These are phyloP conservation scores for Syritta pipiens DNA, from an alignment of 2,888 invertebrate genomes.

Conservation along the genomic window DNA sequence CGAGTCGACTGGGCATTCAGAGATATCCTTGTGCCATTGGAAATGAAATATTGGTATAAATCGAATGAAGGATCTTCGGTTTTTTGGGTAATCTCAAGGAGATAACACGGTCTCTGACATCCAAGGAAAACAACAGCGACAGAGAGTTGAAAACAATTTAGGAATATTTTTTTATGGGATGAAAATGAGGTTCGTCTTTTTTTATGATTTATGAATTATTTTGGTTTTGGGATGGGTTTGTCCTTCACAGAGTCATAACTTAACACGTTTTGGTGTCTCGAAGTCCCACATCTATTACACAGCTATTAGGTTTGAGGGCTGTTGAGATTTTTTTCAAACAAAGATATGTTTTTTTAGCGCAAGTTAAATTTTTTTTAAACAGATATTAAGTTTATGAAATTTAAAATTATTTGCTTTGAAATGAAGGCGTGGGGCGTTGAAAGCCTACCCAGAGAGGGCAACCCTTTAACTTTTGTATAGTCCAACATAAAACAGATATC, in stretches of 20 bases:
- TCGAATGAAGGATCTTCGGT: slow-evolving; percentile 48
- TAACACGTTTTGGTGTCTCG: slow-evolving; percentile 53
- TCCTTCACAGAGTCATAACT: slow-evolving; percentile 58
- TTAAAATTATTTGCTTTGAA: too few relatives aligned
- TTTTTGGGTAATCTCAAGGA: slow-evolving; percentile 45
- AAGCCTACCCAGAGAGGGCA: too few relatives aligned
- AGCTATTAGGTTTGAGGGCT: slow-evolving; percentile 66
- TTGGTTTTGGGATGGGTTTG: slow-evolving; percentile 74
- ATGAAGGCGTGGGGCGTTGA: too few relatives aligned
- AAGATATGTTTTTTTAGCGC: too few relatives aligned
- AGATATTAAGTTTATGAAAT: too few relatives aligned
- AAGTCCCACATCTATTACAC: slow-evolving; percentile 48
- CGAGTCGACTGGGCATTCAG: slow-evolving; percentile 16
- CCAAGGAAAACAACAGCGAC: slow-evolving; percentile 6
- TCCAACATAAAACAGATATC: too few relatives aligned
- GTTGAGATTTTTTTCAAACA: too few relatives aligned
- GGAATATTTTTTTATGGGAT: slow-evolving; percentile 12
- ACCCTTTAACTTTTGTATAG: too few relatives aligned
- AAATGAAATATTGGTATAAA: slow-evolving; percentile 61
- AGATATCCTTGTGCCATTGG: slow-evolving; percentile 34
- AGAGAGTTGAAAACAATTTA: slow-evolving; percentile 3
- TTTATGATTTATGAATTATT: slow-evolving; percentile 79
- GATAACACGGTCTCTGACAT: slow-evolving; percentile 58
- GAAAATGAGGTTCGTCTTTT: slow-evolving; percentile 72
- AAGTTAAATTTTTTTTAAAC: too few relatives aligned